These are phyloP conservation scores for Lottia gigantea DNA, from an alignment of 2,888 invertebrate species.

Conservation along the genomic window DNA sequence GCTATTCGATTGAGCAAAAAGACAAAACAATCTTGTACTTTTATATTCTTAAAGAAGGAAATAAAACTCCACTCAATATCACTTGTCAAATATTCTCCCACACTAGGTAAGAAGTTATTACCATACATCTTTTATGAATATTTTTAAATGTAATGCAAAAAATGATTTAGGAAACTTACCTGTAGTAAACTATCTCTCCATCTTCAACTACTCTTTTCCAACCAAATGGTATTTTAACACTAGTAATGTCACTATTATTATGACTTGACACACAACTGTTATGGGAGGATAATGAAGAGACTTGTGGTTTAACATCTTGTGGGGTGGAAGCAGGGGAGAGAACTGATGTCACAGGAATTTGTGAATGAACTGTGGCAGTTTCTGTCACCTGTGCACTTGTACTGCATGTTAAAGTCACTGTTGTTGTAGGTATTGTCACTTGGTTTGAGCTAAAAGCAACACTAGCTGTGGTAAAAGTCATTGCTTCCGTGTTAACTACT, in stretches of 20 bases:
- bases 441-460: conserved; percentile 32
- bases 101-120: too few species aligned
- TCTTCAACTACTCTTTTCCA: conserved; percentile 82
- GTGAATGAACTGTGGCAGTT: conserved; percentile 28
- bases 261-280: neutral
- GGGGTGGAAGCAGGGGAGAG: conserved; percentile 12
- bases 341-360: conserved; percentile 24
- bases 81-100: too few species aligned
- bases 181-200: conserved; percentile 81
- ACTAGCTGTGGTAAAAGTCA: neutral
- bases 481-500: neutral
- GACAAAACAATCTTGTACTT: too few species aligned
- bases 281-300: neutral
- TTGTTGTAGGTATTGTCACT: conserved; percentile 39
- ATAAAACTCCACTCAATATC: too few species aligned
- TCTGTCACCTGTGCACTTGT: conserved; percentile 27
- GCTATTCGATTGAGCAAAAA: too few species aligned
- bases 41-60: too few species aligned
- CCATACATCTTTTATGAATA: too few species aligned
- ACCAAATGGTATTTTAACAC: conserved; percentile 77
- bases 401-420: conserved; percentile 36
- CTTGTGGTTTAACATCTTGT: conserved; percentile 2
- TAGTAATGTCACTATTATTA: conserved; percentile 6
- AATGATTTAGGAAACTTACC: conserved; percentile 71
- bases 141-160: neutral